A percentile compares a stretch with the other conserved stretches of the same genome.
These are phyloP conservation scores for Nycticorax nycticorax DNA, from an alignment of 2,113 vertebrate species.

Conservation along the genomic window DNA sequence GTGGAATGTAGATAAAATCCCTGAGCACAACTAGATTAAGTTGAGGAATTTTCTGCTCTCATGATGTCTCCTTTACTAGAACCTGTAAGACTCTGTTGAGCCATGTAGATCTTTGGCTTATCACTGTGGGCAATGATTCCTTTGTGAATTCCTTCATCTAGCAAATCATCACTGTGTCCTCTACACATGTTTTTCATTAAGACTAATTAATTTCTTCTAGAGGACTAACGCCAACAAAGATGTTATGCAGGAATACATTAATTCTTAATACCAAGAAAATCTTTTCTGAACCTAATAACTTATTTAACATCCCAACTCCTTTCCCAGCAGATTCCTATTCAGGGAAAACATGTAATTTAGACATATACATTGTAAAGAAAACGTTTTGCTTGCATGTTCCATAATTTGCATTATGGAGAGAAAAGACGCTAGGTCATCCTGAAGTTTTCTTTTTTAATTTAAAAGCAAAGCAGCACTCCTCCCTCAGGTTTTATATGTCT, in stretches of 20 bases:
- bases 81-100: not conserved
- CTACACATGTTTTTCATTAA: not conserved
- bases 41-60: not conserved
- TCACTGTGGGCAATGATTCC: not conserved
- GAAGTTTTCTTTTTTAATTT: not conserved
- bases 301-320: not conserved
- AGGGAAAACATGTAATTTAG: not conserved
- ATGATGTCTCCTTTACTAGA: not conserved
- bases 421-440: not conserved
- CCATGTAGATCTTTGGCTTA: not conserved
- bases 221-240: not conserved
- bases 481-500: not conserved
- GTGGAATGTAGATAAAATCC: not conserved
- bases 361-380: not conserved
- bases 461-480: not conserved
- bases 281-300: not conserved
- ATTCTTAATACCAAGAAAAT: not conserved
- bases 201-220: not conserved
- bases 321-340: not conserved
- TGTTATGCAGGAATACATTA: not conserved
- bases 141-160: not conserved
- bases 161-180: not conserved
- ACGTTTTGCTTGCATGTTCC: not conserved
- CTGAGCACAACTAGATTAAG: not conserved
- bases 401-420: not conserved